Percentiles rank a stretch among this genome's conserved stretches.
These are phyloP conservation scores for Diabrotica balteata DNA, from an alignment of 2,888 invertebrate genomes.

Conservation along the genomic window DNA sequence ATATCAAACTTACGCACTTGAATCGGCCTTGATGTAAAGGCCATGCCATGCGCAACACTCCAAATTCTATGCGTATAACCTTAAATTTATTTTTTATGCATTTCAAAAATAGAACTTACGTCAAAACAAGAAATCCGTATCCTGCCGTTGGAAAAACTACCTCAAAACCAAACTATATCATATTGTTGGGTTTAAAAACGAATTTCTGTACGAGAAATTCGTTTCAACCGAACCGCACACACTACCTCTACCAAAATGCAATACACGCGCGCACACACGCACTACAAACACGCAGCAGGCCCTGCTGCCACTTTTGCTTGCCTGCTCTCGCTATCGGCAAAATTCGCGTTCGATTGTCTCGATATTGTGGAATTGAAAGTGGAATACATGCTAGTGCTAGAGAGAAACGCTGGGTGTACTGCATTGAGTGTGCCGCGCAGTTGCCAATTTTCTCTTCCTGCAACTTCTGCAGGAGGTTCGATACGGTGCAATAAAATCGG, in stretches of 20 bases:
- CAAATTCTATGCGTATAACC: constrained; percentile 26
- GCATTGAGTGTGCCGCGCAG: constrained; percentile 18
- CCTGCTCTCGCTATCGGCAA: constrained; percentile 38
- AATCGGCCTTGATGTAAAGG: constrained; percentile 49
- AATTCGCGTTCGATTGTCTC: constrained; percentile 46
- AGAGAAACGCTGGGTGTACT: constrained; percentile 13
- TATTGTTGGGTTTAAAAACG: constrained; percentile 11
- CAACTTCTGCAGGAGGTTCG: constrained; percentile 13
- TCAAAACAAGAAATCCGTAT: constrained; percentile 9
- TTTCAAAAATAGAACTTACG: constrained; percentile 19
- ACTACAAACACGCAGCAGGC: constrained; percentile 38
- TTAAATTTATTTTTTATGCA: constrained; percentile 22
- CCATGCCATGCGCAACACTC: constrained; percentile 41
- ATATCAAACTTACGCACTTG: constrained; percentile 40
- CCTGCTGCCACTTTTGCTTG: constrained; percentile 20
- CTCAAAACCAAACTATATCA: constrained; percentile 6
- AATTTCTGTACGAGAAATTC: constrained; percentile 18
- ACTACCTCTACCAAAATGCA: constrained; percentile 39
- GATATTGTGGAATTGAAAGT: constrained; percentile 29
- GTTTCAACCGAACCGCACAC: constrained; percentile 32
- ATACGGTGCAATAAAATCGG: neutral
- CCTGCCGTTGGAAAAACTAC: neutral
- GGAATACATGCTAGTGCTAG: constrained; percentile 13
- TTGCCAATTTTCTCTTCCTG: constrained; percentile 18
- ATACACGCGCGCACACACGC: constrained; percentile 43